phyloP scores from a whole-genome alignment of 2,888 invertebrate genomes.

The Leptopterna dolabrata region DNA sequence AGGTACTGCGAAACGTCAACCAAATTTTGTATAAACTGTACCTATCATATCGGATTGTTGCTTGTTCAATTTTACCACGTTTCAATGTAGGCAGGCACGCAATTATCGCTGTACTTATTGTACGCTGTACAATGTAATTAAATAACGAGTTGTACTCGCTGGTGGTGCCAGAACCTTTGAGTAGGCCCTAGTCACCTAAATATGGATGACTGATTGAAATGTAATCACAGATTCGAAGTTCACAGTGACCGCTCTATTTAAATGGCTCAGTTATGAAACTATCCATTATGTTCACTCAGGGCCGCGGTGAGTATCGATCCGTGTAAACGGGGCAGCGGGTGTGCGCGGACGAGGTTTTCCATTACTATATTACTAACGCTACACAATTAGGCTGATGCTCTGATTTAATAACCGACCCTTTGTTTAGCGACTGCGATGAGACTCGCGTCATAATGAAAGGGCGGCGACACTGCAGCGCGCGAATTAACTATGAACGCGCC shows the following conservation, averaged over 20 bases:
- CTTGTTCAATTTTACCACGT: too few relatives aligned
- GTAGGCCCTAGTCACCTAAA: neutral
- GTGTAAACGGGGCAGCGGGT: neutral
- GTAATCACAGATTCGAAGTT: neutral
- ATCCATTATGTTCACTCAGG: neutral
- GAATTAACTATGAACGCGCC: neutral
- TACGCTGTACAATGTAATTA: too few relatives aligned
- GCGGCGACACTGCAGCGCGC: neutral
- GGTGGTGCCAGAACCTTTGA: neutral
- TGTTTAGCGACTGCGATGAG: neutral
- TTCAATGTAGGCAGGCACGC: too few relatives aligned
- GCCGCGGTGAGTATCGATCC: neutral
- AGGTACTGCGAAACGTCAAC: too few relatives aligned
- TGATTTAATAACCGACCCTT: neutral
- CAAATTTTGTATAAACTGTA: too few relatives aligned
- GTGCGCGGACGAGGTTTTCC: neutral
- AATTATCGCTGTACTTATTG: too few relatives aligned
- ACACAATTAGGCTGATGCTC: conserved; percentile 7
- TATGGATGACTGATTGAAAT: neutral
- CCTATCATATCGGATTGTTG: too few relatives aligned
- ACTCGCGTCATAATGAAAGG: neutral
- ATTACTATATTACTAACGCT: neutral
- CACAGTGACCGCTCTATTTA: neutral
- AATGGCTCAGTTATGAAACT: neutral
- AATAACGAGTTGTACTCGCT: neutral